Evolutionary conservation across 2,113 vertebrate species (phyloP).

Genomic region (Cygnus buccinator): DNA sequence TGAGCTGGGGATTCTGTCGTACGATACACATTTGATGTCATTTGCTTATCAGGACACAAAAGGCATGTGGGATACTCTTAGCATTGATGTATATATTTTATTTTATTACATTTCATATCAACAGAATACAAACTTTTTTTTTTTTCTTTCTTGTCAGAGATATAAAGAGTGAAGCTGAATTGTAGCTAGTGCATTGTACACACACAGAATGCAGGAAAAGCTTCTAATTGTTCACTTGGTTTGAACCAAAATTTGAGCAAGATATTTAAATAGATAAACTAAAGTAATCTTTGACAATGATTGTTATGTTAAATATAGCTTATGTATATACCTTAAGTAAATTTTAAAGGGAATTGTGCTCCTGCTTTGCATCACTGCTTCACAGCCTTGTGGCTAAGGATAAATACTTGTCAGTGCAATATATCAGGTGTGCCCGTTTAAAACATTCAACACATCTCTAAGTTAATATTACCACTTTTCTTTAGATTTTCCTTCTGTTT

Average conservation of each 20-base stretch:
- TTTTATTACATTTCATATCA: background rate
- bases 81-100: no score
- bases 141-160: background rate
- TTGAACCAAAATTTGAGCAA: background rate
- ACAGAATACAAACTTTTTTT: background rate
- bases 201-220: background rate
- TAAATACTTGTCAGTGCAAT: background rate
- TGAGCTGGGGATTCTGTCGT: background rate
- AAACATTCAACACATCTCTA: background rate
- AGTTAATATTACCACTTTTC: background rate
- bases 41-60: background rate
- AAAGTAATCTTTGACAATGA: background rate
- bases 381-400: background rate
- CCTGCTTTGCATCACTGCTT: background rate
- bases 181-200: background rate
- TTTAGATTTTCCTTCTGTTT: background rate
- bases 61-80: background rate
- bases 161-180: background rate
- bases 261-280: background rate
- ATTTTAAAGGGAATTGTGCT: background rate
- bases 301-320: background rate
- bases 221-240: background rate
- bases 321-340: background rate
- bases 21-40: background rate
- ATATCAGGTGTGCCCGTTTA: background rate